Evolutionary conservation across 1,140 invertebrate species (phyloP).

Genomic region (Mya arenaria): DNA sequence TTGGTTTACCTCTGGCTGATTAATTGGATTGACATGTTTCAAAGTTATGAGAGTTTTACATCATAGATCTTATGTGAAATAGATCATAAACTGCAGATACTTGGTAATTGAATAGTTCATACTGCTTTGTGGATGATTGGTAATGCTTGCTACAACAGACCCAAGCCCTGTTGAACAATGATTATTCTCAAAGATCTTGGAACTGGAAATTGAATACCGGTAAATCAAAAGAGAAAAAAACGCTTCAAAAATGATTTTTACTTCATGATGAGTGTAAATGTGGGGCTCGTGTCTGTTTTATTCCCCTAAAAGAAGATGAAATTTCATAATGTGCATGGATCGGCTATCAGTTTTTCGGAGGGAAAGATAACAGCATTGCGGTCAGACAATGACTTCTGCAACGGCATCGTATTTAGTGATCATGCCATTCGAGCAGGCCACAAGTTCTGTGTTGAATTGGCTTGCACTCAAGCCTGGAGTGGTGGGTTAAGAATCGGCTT

Average conservation of each 20-base stretch:
- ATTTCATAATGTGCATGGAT: constrained; percentile 76
- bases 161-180: background rate
- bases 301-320: constrained; percentile 59
- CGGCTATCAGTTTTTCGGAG: constrained; percentile 68
- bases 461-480: constrained; percentile 75
- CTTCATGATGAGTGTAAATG: background rate
- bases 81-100: too few species aligned
- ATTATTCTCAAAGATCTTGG: background rate
- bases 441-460: constrained; percentile 75
- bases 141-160: background rate
- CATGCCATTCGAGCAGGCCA: constrained; percentile 75
- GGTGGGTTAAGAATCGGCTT: constrained; percentile 80
- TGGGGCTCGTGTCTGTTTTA: background rate
- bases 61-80: too few species aligned
- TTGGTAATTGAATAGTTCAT: too few species aligned
- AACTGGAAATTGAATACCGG: background rate
- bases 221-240: background rate
- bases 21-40: too few species aligned
- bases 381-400: constrained; percentile 74
- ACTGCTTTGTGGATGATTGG: background rate
- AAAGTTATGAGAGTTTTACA: too few species aligned
- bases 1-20: too few species aligned
- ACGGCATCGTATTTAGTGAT: constrained; percentile 80
- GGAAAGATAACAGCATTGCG: constrained; percentile 68
- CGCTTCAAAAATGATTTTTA: background rate